These are phyloP conservation scores for Telenomus remus DNA, from an alignment of 1,140 invertebrate genomes.

Conservation along the genomic window DNA sequence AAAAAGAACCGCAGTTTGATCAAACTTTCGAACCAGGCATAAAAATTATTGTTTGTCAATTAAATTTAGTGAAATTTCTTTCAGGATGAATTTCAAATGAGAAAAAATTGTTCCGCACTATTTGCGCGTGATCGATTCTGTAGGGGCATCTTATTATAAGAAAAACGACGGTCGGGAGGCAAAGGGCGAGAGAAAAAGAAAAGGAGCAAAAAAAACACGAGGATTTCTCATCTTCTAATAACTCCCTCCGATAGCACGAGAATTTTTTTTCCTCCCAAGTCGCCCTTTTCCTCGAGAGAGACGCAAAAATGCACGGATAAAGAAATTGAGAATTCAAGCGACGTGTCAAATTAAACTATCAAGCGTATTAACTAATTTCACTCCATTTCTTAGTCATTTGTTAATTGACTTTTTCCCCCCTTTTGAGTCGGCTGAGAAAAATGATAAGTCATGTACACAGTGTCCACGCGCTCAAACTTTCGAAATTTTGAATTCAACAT, in stretches of 20 bases:
- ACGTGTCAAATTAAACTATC: too few species aligned
- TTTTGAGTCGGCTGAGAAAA: too few species aligned
- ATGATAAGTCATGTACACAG: too few species aligned
- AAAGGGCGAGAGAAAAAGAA: neutral
- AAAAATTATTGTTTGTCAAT: neutral
- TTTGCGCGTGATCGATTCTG: slow-evolving; percentile 18
- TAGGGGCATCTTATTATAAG: slow-evolving; percentile 20
- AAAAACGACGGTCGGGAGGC: neutral
- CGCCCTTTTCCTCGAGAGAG: neutral
- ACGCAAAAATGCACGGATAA: neutral
- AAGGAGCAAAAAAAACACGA: neutral
- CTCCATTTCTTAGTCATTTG: too few species aligned
- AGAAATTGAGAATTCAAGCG: neutral
- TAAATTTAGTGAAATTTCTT: slow-evolving; percentile 8
- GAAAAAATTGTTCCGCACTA: slow-evolving; percentile 13
- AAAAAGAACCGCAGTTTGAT: too few species aligned
- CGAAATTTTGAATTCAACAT: too few species aligned
- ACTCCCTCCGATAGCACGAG: neutral
- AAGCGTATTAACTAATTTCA: too few species aligned
- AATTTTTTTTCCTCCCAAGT: slow-evolving; percentile 6
- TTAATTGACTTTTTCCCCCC: too few species aligned
- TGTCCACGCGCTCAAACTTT: too few species aligned
- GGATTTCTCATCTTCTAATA: slow-evolving; percentile 21
- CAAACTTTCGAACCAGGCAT: too few species aligned
- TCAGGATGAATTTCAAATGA: slow-evolving; percentile 6